These are phyloP conservation scores for Medauroidea extradentata DNA, from an alignment of 1,140 invertebrate species.

Conservation along the genomic window DNA sequence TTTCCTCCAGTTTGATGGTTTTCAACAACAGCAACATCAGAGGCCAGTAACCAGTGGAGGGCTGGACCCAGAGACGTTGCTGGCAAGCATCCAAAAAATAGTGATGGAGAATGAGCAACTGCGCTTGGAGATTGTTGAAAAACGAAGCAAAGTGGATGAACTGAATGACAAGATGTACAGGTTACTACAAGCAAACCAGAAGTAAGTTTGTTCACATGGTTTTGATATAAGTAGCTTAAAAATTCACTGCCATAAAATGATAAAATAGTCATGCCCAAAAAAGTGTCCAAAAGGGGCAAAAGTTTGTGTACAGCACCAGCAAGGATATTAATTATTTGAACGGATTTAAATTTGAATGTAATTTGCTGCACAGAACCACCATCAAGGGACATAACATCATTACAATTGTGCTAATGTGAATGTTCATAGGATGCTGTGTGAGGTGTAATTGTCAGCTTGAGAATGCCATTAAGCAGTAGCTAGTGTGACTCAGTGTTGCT, in stretches of 20 bases:
- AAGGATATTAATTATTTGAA: background rate
- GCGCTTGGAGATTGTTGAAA: background rate
- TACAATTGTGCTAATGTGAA: too few species aligned
- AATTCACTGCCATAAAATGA: too few species aligned
- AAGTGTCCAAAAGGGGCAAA: background rate
- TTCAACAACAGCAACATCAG: background rate
- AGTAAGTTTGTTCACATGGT: constrained; percentile 4
- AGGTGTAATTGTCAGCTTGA: too few species aligned
- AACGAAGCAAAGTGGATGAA: constrained; percentile 5
- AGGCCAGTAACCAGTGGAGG: background rate
- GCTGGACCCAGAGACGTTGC: constrained; percentile 1
- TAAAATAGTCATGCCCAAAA: background rate
- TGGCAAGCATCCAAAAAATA: constrained; percentile 10
- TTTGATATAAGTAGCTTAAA: too few species aligned
- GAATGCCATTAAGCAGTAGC: too few species aligned
- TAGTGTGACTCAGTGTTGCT: too few species aligned
- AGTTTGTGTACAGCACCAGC: background rate
- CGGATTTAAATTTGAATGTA: background rate
- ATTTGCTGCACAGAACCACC: background rate
- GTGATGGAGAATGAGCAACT: constrained; percentile 14
- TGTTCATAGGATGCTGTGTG: too few species aligned
- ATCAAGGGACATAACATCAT: background rate
- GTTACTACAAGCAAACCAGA: constrained; percentile 7
- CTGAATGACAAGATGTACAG: constrained; percentile 16
- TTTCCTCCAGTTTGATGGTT: background rate